Conservation (phyloP, 1,140 invertebrate species). For the Pygmarrhopalites habei region DNA sequence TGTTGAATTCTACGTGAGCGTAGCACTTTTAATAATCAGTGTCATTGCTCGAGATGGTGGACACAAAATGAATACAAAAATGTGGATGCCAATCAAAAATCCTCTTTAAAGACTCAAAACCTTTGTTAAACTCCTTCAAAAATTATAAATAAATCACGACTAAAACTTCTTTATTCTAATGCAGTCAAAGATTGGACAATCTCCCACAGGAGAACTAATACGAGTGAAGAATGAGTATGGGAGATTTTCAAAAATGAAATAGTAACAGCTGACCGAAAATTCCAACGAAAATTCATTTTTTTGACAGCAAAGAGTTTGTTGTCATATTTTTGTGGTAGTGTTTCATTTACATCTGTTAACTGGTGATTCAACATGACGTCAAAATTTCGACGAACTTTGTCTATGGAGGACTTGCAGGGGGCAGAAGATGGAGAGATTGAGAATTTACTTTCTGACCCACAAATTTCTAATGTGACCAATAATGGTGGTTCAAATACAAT, state of each 20-base stretch:
- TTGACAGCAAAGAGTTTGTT: background rate
- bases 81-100: background rate
- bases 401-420: conserved; percentile 30
- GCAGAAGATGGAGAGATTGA: conserved; percentile 34
- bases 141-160: too few species aligned
- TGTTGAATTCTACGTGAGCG: background rate
- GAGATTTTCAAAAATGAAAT: background rate
- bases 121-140: too few species aligned
- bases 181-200: background rate
- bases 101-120: background rate
- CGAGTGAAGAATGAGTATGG: background rate
- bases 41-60: background rate
- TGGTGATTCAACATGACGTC: conserved; percentile 18
- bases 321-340: background rate
- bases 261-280: background rate
- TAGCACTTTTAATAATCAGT: background rate
- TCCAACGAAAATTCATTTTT: background rate
- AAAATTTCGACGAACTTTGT: conserved; percentile 30
- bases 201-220: background rate
- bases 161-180: too few species aligned
- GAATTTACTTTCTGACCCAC: conserved; percentile 16
- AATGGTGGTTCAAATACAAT: background rate
- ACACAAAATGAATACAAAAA: background rate
- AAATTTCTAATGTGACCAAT: background rate
- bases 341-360: background rate